Evolutionary conservation across 2,113 vertebrate species (phyloP).

Genomic region (Galemys pyrenaicus): DNA sequence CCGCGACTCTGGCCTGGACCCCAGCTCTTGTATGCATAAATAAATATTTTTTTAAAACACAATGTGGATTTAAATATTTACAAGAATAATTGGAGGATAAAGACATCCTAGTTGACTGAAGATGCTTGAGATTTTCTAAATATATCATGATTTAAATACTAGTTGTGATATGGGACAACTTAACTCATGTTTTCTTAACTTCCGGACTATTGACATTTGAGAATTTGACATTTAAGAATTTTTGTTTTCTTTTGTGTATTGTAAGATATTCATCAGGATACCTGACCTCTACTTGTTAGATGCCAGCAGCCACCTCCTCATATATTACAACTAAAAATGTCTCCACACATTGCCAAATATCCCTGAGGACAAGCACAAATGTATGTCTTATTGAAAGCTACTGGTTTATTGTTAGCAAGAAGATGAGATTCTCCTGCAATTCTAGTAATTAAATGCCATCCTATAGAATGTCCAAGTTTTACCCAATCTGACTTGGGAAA

Average conservation of each 20-base stretch:
- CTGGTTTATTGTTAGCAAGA: neutral
- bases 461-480: neutral
- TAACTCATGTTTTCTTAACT: neutral
- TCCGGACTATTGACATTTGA: neutral
- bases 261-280: neutral
- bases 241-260: neutral
- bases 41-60: no score
- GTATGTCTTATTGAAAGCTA: neutral
- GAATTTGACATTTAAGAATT: no score
- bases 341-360: neutral
- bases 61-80: neutral
- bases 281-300: neutral
- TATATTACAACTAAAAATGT: neutral
- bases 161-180: neutral
- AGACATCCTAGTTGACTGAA: neutral
- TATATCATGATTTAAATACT: neutral
- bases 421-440: neutral
- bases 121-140: neutral
- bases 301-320: neutral
- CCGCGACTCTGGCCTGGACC: no score
- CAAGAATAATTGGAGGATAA: neutral
- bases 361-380: neutral
- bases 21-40: no score
- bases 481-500: neutral
- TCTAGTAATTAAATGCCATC: neutral